Conservation (phyloP, 2,797 vertebrate genomes). For the Sus cebifrons region DNA sequence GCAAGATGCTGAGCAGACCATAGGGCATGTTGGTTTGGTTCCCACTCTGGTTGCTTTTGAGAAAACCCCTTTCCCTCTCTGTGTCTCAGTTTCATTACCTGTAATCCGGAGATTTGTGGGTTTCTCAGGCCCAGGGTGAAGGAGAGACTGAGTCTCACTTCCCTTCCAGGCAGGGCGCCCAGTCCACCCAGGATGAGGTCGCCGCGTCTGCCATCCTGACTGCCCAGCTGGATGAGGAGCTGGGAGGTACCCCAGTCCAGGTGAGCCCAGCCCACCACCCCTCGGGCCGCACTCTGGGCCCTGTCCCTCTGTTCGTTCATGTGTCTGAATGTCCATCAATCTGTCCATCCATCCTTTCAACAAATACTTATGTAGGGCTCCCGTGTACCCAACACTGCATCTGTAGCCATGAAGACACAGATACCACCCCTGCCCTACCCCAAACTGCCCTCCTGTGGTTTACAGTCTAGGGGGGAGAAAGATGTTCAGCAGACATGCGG, state of each 20-base stretch:
- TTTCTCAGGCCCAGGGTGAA: not conserved
- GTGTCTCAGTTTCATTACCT: not conserved
- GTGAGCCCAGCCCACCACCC: slow-evolving; percentile 87
- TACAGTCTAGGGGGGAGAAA: not conserved
- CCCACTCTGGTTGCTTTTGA: not conserved
- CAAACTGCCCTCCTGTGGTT: not conserved
- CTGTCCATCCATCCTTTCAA: not conserved
- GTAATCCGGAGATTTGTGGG: not conserved
- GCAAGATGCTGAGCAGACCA: not conserved
- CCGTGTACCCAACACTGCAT: accelerated
- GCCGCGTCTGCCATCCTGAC: slow-evolving; percentile 95
- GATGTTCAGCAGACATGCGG: not conserved
- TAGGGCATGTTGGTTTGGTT: not conserved
- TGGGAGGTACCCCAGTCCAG: slow-evolving; percentile 97
- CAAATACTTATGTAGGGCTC: not conserved
- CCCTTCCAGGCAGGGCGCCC: slow-evolving; percentile 94
- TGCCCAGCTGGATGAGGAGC: slow-evolving; percentile 96
- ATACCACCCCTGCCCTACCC: not conserved
- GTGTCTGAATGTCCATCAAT: not conserved
- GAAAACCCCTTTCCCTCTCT: not conserved
- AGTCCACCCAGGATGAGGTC: slow-evolving; percentile 97
- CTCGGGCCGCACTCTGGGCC: not conserved
- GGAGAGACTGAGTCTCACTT: not conserved
- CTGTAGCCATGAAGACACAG: not conserved
- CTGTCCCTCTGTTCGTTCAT: not conserved